phyloP scores from a whole-genome alignment of 2,797 vertebrate species.

The Myioborus miniatus region DNA sequence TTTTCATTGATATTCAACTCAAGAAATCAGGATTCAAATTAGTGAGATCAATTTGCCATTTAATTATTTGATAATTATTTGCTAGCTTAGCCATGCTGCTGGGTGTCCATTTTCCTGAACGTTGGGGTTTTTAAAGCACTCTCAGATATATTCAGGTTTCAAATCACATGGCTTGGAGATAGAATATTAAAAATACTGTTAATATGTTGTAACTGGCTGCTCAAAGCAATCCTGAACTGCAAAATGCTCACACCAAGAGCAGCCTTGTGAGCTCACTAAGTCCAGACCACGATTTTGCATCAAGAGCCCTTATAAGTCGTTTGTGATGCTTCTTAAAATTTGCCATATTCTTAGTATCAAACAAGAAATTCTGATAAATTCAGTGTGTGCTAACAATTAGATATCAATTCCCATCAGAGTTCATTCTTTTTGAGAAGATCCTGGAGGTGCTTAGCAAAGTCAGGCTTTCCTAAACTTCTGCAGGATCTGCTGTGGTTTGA shows the following conservation, averaged over 20 bases:
- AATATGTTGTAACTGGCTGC: background rate
- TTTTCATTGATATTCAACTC: background rate
- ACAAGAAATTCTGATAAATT: background rate
- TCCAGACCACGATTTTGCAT: background rate
- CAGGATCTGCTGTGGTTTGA: background rate
- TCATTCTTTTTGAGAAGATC: background rate
- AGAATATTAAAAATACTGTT: background rate
- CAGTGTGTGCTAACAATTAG: background rate
- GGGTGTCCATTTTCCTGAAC: background rate
- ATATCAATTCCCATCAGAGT: conserved; percentile 1
- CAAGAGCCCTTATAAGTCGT: background rate
- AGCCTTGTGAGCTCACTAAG: background rate
- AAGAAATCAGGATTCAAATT: background rate
- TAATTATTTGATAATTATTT: background rate
- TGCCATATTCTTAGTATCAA: background rate
- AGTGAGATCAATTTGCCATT: background rate
- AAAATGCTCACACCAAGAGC: background rate
- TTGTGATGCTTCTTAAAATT: background rate
- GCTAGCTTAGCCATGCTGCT: background rate
- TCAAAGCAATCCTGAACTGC: background rate
- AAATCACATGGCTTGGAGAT: background rate
- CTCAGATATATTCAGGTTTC: background rate
- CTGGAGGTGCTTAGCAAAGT: background rate
- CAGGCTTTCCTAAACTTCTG: background rate
- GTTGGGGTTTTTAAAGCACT: background rate